Conservation (phyloP, 2,113 vertebrate genomes). For the Hypanus sabinus region DNA sequence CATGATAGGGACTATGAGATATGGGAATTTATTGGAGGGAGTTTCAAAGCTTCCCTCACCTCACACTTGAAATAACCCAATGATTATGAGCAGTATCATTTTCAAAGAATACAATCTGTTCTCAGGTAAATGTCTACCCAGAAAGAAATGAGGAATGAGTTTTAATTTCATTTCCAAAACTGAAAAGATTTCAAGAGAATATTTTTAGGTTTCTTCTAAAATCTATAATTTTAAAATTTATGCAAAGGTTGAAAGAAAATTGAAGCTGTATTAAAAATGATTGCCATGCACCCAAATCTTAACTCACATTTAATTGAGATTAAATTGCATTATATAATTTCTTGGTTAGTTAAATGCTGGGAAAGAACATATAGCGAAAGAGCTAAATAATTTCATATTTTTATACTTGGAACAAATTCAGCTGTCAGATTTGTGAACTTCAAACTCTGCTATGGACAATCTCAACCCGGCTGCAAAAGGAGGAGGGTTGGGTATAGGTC, state of each 20-base stretch:
- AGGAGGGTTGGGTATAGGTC: too few relatives aligned
- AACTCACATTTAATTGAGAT: not conserved
- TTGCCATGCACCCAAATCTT: not conserved
- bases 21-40: not conserved
- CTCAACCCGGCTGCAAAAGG: too few relatives aligned
- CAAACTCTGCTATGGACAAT: too few relatives aligned
- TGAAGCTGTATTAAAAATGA: not conserved
- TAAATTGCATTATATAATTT: not conserved
- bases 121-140: not conserved
- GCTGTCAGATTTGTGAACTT: not conserved
- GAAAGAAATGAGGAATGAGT: not conserved
- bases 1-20: not conserved
- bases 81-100: not conserved
- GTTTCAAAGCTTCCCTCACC: not conserved
- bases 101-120: not conserved
- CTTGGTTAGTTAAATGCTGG: not conserved
- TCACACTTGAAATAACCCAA: not conserved
- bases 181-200: not conserved
- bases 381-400: not conserved
- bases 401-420: constrained; percentile 1
- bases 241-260: not conserved
- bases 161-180: not conserved
- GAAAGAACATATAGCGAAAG: not conserved
- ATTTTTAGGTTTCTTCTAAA: not conserved
- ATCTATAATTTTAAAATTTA: not conserved